Evolutionary conservation across 2,113 vertebrate species (phyloP).

Genomic region (Corythoichthys intestinalis): DNA sequence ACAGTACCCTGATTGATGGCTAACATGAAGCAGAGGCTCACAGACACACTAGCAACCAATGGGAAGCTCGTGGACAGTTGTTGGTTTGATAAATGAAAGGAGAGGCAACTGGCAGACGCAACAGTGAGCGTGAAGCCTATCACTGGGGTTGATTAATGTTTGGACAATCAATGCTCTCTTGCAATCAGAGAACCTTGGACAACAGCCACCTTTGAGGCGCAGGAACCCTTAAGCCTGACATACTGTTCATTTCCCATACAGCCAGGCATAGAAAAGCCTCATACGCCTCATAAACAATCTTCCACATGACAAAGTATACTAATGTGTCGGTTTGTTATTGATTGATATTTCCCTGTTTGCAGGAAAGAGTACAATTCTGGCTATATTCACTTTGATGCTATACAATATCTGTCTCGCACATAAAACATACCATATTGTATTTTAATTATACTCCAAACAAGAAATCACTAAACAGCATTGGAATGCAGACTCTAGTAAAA

Average conservation of each 20-base stretch:
- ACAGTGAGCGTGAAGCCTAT: slow-evolving; percentile 32
- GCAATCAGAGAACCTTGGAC: slow-evolving; percentile 22
- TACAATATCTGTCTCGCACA: no score
- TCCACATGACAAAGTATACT: no score
- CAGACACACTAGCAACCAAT: slow-evolving; percentile 9
- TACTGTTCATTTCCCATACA: neutral
- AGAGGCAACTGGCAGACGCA: neutral
- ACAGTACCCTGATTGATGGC: slow-evolving; percentile 30
- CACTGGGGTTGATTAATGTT: slow-evolving; percentile 41
- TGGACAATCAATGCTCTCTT: neutral
- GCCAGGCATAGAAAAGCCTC: no score
- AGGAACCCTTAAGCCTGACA: slow-evolving; percentile 9
- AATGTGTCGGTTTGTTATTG: no score
- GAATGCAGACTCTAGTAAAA: no score
- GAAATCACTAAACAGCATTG: no score
- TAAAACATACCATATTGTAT: no score
- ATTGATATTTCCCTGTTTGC: no score
- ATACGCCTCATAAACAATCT: no score
- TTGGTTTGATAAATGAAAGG: slow-evolving; percentile 54
- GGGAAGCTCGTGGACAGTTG: slow-evolving; percentile 30
- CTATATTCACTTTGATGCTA: no score
- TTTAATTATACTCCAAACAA: no score
- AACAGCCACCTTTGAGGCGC: slow-evolving; percentile 20
- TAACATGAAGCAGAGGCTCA: slow-evolving; percentile 26
- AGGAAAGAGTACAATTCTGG: no score